phyloP scores from a whole-genome alignment of 2,113 vertebrate genomes.

The Mobula hypostoma region DNA sequence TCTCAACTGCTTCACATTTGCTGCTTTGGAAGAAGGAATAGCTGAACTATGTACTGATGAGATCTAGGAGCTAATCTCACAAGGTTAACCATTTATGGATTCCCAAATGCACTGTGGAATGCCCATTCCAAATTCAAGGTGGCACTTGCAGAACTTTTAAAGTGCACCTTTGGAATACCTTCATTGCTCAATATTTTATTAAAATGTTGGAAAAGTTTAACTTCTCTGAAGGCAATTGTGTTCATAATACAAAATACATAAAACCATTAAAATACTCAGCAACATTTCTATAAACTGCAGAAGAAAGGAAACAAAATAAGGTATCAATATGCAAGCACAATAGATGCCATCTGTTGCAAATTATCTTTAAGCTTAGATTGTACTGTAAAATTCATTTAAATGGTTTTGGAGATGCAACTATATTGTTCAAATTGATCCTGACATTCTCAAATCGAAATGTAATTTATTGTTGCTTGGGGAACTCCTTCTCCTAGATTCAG shows the following conservation, averaged over 20 bases:
- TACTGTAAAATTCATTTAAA: neutral
- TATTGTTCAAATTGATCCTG: neutral
- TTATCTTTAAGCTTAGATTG: constrained; percentile 47
- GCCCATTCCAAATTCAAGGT: neutral
- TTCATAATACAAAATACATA: constrained; percentile 20
- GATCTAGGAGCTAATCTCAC: neutral
- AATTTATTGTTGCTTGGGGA: constrained; percentile 18
- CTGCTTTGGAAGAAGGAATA: neutral
- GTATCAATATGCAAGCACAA: constrained; percentile 75
- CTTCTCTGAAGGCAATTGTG: constrained; percentile 45
- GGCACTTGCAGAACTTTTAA: neutral
- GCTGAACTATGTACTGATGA: neutral
- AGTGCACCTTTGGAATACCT: neutral
- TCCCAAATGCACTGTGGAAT: too few species aligned
- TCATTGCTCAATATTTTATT: neutral
- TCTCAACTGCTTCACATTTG: neutral
- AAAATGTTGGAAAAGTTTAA: neutral
- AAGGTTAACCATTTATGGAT: neutral
- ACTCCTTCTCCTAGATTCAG: neutral
- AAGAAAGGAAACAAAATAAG: constrained; percentile 64
- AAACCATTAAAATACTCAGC: constrained; percentile 78
- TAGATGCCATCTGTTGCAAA: constrained; percentile 62
- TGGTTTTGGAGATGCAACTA: neutral
- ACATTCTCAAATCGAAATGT: constrained; percentile 10
- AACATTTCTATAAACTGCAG: constrained; percentile 62